Evolutionary conservation across 2,797 vertebrate species (phyloP).

Genomic region (Macroramphosus scolopax): DNA sequence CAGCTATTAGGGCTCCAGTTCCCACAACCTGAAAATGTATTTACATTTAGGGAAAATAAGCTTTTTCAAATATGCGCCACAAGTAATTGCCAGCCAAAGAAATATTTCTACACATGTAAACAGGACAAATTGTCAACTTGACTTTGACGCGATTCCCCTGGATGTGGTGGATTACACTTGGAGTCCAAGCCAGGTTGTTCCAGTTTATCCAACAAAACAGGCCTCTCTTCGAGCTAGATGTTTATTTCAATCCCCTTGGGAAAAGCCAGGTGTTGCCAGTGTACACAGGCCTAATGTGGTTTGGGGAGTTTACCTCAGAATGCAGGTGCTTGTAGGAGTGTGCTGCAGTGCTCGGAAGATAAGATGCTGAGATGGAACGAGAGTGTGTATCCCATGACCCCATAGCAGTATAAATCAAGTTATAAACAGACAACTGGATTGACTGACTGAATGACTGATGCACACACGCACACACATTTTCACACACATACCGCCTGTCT

Average conservation of each 20-base stretch:
- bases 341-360: conserved; percentile 45
- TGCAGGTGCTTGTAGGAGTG: conserved; percentile 67
- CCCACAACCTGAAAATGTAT: conserved; percentile 69
- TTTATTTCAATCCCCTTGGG: conserved; percentile 69
- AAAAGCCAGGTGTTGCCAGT: conserved; percentile 71
- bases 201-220: conserved; percentile 75
- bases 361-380: conserved; percentile 54
- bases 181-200: conserved; percentile 71
- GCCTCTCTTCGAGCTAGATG: conserved; percentile 69
- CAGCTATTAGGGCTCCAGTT: conserved; percentile 57
- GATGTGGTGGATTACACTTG: conserved; percentile 70
- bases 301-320: conserved; percentile 63
- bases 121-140: conserved; percentile 72
- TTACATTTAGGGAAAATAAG: conserved; percentile 62
- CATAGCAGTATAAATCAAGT: conserved; percentile 16
- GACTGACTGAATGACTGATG: conserved; percentile 26
- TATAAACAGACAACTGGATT: conserved; percentile 13
- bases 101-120: conserved; percentile 71
- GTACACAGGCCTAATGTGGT: conserved; percentile 70
- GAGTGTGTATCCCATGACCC: conserved; percentile 26
- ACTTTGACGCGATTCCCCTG: conserved; percentile 72
- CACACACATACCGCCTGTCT: conserved; percentile 4
- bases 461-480: conserved; percentile 10
- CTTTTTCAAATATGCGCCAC: conserved; percentile 66
- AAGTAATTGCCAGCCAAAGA: conserved; percentile 63